Evolutionary conservation across 2,113 vertebrate species (phyloP).

Genomic region (Pangasianodon hypophthalmus): DNA sequence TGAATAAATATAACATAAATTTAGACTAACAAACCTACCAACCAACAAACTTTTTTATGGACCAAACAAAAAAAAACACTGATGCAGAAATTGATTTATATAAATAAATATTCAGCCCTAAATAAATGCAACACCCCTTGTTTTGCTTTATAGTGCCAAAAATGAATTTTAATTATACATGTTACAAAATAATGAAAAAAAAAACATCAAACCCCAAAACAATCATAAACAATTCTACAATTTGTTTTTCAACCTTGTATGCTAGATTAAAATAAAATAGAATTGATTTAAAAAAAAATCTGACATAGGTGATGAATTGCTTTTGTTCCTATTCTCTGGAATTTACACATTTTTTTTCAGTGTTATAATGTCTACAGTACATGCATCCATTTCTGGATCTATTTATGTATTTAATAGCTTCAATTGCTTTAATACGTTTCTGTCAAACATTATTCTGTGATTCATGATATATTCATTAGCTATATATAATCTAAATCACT

Average conservation of each 20-base stretch:
- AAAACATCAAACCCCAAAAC: background rate
- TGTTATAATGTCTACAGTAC: background rate
- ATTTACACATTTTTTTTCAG: background rate
- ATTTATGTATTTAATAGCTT: background rate
- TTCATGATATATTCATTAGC: slow-evolving; percentile 1
- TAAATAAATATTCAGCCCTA: background rate
- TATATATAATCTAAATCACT: background rate
- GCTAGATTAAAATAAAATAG: background rate
- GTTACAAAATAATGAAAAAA: background rate
- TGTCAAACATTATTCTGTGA: background rate
- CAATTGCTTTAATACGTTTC: background rate
- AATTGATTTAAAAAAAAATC: background rate
- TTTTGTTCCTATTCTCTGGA: background rate
- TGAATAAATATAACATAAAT: background rate
- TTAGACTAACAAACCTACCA: background rate
- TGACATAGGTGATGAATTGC: background rate
- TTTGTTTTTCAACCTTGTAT: background rate
- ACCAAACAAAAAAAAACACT: background rate
- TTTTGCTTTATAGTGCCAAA: background rate
- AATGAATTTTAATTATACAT: background rate
- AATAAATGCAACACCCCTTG: background rate
- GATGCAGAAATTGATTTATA: background rate
- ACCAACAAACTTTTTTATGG: too few relatives aligned
- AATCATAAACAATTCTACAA: background rate
- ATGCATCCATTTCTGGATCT: background rate